These are phyloP conservation scores for Brachystomella parvula DNA, from an alignment of 1,140 invertebrate genomes.

Conservation along the genomic window DNA sequence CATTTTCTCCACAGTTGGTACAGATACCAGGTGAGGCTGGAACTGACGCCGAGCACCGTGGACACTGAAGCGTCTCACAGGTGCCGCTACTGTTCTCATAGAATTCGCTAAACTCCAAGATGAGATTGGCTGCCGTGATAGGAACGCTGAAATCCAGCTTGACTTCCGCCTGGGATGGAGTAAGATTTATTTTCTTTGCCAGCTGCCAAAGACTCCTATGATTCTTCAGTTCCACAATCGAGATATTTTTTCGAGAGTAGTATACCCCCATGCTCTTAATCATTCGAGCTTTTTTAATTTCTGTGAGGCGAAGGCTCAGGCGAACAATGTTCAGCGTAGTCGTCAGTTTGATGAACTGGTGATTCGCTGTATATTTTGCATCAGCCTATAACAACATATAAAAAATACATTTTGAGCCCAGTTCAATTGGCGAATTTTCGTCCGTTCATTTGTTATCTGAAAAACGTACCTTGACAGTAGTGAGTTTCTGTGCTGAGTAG, in stretches of 20 bases:
- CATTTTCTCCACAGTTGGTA: slow-evolving; percentile 95
- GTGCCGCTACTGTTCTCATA: slow-evolving; percentile 80
- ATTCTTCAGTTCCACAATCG: slow-evolving; percentile 95
- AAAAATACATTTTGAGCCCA: slow-evolving; percentile 11
- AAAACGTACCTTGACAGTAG: slow-evolving; percentile 81
- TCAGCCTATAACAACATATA: slow-evolving; percentile 58
- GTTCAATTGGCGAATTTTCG: neutral
- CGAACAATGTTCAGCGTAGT: slow-evolving; percentile 91
- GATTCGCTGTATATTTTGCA: slow-evolving; percentile 94
- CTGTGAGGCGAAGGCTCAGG: slow-evolving; percentile 83
- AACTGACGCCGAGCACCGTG: slow-evolving; percentile 88
- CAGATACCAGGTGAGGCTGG: slow-evolving; percentile 96
- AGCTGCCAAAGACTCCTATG: slow-evolving; percentile 92
- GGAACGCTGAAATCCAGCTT: slow-evolving; percentile 94
- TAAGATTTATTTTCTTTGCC: slow-evolving; percentile 79
- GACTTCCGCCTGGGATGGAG: slow-evolving; percentile 86
- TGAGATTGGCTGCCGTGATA: slow-evolving; percentile 95
- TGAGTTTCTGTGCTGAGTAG: slow-evolving; percentile 83
- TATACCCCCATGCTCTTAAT: slow-evolving; percentile 91
- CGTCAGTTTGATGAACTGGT: slow-evolving; percentile 92
- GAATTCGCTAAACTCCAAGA: slow-evolving; percentile 97
- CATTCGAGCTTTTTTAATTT: slow-evolving; percentile 95
- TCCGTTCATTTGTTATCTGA: too few relatives aligned
- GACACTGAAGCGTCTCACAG: slow-evolving; percentile 89
- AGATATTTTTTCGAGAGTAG: slow-evolving; percentile 92